phyloP scores from a whole-genome alignment of 2,797 vertebrate genomes.

The Florisuga fusca region DNA sequence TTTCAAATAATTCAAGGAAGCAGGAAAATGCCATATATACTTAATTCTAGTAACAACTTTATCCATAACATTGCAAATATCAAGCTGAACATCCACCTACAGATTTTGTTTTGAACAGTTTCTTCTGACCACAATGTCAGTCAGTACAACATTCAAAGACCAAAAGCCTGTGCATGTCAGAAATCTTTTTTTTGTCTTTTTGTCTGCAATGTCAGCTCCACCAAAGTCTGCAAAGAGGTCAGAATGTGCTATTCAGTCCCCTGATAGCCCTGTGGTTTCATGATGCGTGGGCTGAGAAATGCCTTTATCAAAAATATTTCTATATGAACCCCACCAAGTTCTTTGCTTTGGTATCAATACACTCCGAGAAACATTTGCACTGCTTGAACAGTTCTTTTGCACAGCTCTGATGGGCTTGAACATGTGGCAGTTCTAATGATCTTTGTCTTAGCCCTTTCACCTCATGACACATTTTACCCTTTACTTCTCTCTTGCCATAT shows the following conservation, averaged over 20 bases:
- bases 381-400: neutral
- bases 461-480: neutral
- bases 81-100: neutral
- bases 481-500: neutral
- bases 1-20: neutral
- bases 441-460: slow-evolving; percentile 9
- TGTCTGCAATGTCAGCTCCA: slow-evolving; percentile 3
- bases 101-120: neutral
- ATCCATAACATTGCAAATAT: neutral
- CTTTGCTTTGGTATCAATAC: neutral
- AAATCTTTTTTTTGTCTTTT: neutral
- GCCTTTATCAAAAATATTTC: neutral
- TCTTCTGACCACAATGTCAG: slow-evolving; percentile 24
- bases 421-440: slow-evolving; percentile 12
- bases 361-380: neutral
- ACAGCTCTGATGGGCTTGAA: slow-evolving; percentile 32
- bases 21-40: neutral
- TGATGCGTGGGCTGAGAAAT: neutral
- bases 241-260: neutral
- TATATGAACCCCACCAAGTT: neutral
- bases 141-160: neutral
- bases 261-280: neutral
- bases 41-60: neutral
- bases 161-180: slow-evolving; percentile 6
- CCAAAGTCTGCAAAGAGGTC: slow-evolving; percentile 28